Conservation (phyloP, 2,888 invertebrate genomes). For the Aleiodes alternator region DNA sequence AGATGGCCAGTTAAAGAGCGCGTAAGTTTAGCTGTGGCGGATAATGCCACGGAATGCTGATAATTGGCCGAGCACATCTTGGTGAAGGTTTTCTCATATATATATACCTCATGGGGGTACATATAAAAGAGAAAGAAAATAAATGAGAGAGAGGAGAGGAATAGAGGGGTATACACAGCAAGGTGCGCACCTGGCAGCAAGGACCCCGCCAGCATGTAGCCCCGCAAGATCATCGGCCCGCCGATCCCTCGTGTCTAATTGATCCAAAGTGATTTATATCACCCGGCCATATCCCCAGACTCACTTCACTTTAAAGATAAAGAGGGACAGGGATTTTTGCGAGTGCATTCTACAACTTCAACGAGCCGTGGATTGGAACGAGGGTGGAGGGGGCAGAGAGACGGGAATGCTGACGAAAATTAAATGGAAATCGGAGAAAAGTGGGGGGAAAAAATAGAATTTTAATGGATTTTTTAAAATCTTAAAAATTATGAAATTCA, state of each 20-base stretch:
- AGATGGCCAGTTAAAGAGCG: slow-evolving; percentile 46
- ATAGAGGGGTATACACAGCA: slow-evolving; percentile 1
- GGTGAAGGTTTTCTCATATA: slow-evolving; percentile 27
- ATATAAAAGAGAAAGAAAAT: slow-evolving; percentile 24
- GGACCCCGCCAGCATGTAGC: slow-evolving; percentile 55
- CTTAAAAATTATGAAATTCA: no score
- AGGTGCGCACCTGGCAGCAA: slow-evolving; percentile 60
- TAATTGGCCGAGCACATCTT: slow-evolving; percentile 64
- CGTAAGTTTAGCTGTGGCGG: slow-evolving; percentile 50
- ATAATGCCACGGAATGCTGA: slow-evolving; percentile 71
- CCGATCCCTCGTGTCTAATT: slow-evolving; percentile 72
- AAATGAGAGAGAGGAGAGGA: slow-evolving; percentile 15
- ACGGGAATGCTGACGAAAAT: not conserved
- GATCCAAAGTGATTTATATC: slow-evolving; percentile 72
- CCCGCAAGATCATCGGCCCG: slow-evolving; percentile 67
- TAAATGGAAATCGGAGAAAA: not conserved
- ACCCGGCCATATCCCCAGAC: slow-evolving; percentile 40
- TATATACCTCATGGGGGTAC: slow-evolving; percentile 30
- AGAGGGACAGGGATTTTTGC: slow-evolving; percentile 1
- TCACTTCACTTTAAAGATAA: slow-evolving; percentile 8
- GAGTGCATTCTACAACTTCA: slow-evolving; percentile 31
- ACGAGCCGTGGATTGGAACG: slow-evolving; percentile 7
- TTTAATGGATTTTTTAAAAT: no score
- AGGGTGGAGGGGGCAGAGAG: not conserved
- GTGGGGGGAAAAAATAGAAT: not conserved